Evolutionary conservation across 2,113 vertebrate genomes (phyloP).

Genomic region (Callipepla squamata): DNA sequence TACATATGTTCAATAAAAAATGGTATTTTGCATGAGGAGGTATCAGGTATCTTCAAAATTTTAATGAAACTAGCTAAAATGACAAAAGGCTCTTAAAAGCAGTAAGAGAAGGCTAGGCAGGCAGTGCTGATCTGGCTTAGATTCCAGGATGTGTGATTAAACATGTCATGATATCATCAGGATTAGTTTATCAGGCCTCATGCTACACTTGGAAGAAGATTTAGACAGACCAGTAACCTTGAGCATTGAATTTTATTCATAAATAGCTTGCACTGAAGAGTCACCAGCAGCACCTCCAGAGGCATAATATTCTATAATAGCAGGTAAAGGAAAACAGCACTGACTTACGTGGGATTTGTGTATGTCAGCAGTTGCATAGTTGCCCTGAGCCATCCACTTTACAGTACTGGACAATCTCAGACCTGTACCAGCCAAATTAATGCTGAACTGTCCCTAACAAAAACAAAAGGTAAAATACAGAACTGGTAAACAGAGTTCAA

Average conservation of each 20-base stretch:
- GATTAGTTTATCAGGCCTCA: neutral
- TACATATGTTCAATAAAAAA: neutral
- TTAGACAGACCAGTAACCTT: neutral
- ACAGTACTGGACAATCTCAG: slow-evolving; percentile 85
- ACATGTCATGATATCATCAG: neutral
- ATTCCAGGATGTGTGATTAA: neutral
- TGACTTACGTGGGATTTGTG: slow-evolving; percentile 90
- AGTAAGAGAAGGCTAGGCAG: neutral
- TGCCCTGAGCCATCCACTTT: slow-evolving; percentile 92
- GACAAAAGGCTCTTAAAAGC: neutral
- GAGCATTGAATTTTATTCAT: neutral
- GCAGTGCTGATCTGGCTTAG: neutral
- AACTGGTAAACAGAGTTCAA: neutral
- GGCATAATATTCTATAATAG: neutral
- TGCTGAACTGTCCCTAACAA: slow-evolving; percentile 92
- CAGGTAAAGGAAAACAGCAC: neutral
- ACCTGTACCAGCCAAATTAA: slow-evolving; percentile 92
- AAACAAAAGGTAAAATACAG: neutral
- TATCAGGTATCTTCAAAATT: neutral
- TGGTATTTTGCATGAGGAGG: neutral
- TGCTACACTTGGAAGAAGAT: neutral
- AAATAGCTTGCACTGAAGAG: neutral
- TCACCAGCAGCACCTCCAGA: neutral
- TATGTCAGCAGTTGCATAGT: slow-evolving; percentile 88
- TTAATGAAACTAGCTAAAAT: neutral